These are phyloP conservation scores for Tubulanus polymorphus DNA, from an alignment of 2,888 invertebrate species.

Conservation along the genomic window DNA sequence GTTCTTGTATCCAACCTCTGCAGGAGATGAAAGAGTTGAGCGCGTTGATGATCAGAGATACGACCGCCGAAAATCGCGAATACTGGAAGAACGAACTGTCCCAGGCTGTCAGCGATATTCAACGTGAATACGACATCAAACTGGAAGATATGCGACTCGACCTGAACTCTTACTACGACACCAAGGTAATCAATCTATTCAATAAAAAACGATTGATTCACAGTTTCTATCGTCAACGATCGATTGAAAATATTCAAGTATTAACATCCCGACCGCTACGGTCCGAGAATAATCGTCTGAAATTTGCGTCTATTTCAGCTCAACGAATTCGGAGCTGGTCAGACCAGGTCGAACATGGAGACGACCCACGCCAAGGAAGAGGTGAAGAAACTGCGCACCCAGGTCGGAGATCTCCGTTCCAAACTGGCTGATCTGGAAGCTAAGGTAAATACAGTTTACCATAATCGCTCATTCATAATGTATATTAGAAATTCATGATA, in stretches of 20 bases:
- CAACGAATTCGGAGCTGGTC: slow-evolving; percentile 57
- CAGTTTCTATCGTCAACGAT: too few species aligned
- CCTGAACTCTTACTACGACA: slow-evolving; percentile 57
- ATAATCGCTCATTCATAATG: neutral
- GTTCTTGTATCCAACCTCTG: too few species aligned
- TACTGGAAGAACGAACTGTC: slow-evolving; percentile 59
- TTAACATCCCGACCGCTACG: neutral
- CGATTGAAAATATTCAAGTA: neutral
- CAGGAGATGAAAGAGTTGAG: slow-evolving; percentile 57
- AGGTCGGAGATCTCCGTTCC: slow-evolving; percentile 48
- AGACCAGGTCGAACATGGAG: slow-evolving; percentile 55
- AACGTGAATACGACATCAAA: slow-evolving; percentile 56
- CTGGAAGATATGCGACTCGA: slow-evolving; percentile 53
- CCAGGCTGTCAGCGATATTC: slow-evolving; percentile 57
- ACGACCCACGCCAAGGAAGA: slow-evolving; percentile 55
- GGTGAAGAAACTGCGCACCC: slow-evolving; percentile 53
- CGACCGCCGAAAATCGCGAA: slow-evolving; percentile 57
- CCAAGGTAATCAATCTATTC: slow-evolving; percentile 56
- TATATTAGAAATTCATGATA: neutral
- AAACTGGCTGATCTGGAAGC: slow-evolving; percentile 56
- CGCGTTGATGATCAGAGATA: slow-evolving; percentile 56
- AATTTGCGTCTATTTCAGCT: slow-evolving; percentile 41
- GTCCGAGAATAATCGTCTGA: too few species aligned
- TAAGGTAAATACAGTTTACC: slow-evolving; percentile 53
- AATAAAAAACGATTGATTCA: too few species aligned